Evolutionary conservation across 2,888 invertebrate genomes (phyloP).

Genomic region (Gymnosoma rotundatum): DNA sequence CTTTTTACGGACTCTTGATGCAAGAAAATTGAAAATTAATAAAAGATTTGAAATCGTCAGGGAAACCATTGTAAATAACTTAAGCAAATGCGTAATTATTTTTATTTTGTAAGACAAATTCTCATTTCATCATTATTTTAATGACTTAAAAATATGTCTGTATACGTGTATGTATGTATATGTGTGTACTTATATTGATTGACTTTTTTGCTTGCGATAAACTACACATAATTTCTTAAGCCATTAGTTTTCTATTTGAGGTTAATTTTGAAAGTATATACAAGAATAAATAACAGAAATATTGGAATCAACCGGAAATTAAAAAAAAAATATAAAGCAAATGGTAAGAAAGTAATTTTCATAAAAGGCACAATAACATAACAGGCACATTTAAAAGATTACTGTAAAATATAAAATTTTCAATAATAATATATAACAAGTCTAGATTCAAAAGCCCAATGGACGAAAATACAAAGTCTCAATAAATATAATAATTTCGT

Average conservation of each 20-base stretch:
- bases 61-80: background rate
- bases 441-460: background rate
- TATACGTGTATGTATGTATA: background rate
- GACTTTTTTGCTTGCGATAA: background rate
- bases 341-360: background rate
- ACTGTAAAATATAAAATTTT: background rate
- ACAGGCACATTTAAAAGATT: slow-evolving; percentile 2
- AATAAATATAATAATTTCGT: no score
- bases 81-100: background rate
- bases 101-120: background rate
- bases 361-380: no score
- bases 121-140: slow-evolving; percentile 33
- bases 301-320: slow-evolving; percentile 78
- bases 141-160: slow-evolving; percentile 11
- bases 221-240: slow-evolving; percentile 75
- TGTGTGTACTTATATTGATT: no score
- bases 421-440: background rate
- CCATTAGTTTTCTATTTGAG: slow-evolving; percentile 82
- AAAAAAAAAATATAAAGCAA: slow-evolving; percentile 69
- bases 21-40: no score
- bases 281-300: slow-evolving; percentile 79
- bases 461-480: background rate
- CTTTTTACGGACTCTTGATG: no score
- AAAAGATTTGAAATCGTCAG: no score
- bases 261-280: slow-evolving; percentile 77